These are phyloP conservation scores for Crenuchus spilurus DNA, from an alignment of 2,797 vertebrate species.

Conservation along the genomic window DNA sequence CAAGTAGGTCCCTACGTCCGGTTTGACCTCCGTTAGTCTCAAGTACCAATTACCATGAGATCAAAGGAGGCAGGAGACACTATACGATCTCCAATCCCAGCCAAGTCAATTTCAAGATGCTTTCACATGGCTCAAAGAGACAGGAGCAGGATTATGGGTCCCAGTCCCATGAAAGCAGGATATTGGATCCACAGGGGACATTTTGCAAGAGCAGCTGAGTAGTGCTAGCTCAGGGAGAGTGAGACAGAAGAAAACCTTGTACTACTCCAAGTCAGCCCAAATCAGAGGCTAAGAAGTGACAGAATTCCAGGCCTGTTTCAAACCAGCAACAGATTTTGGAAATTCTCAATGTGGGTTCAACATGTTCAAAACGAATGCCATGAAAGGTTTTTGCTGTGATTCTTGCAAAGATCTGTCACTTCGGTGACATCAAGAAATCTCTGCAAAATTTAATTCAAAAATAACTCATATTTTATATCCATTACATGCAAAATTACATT, in stretches of 20 bases:
- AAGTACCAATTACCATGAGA: conserved; percentile 37
- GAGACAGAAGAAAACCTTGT: conserved; percentile 24
- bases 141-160: conserved; percentile 32
- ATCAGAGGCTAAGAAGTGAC: neutral
- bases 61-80: conserved; percentile 21
- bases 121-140: conserved; percentile 25
- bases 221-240: conserved; percentile 19
- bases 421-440: too few species aligned
- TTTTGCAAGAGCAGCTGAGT: conserved; percentile 1
- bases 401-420: too few species aligned
- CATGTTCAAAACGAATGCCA: too few species aligned
- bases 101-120: conserved; percentile 20
- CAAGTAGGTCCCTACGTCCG: neutral
- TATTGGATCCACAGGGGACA: conserved; percentile 38
- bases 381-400: too few species aligned
- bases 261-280: neutral
- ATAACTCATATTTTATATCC: too few species aligned
- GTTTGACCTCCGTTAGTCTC: conserved; percentile 22
- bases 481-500: too few species aligned
- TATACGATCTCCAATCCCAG: neutral
- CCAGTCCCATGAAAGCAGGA: conserved; percentile 30
- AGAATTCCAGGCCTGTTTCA: neutral
- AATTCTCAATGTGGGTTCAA: too few species aligned
- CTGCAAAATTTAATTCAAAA: too few species aligned
- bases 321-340: too few species aligned